Conservation (phyloP, 2,888 invertebrate species). For the Macrophya alboannulata region DNA sequence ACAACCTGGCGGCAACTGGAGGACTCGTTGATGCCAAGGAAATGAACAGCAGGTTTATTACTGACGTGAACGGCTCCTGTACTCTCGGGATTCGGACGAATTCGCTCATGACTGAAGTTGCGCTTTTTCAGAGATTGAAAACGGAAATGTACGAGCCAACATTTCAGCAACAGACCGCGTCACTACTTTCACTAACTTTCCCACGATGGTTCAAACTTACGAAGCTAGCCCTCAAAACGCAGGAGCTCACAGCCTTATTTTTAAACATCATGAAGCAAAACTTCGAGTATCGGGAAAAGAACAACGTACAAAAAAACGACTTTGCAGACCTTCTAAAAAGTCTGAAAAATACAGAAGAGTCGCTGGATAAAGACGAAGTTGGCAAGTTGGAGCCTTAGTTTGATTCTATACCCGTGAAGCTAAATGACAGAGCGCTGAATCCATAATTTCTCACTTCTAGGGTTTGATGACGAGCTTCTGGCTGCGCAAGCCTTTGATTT, state of each 20-base stretch:
- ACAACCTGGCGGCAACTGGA: constrained; percentile 58
- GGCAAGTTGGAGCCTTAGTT: neutral
- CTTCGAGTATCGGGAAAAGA: constrained; percentile 22
- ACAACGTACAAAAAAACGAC: neutral
- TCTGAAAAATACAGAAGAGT: neutral
- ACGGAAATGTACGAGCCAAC: neutral
- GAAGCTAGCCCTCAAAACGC: neutral
- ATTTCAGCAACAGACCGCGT: neutral
- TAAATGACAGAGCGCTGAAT: neutral
- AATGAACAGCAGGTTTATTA: constrained; percentile 79
- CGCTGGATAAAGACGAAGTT: neutral
- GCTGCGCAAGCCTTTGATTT: constrained; percentile 76
- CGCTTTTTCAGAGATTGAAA: constrained; percentile 72
- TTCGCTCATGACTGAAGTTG: constrained; percentile 77
- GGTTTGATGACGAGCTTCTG: constrained; percentile 68
- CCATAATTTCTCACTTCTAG: constrained; percentile 57
- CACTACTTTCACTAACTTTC: neutral
- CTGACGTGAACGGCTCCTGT: constrained; percentile 81
- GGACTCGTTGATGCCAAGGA: constrained; percentile 79
- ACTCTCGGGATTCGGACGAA: constrained; percentile 81
- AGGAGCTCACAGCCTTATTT: neutral
- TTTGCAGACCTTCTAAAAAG: neutral
- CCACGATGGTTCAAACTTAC: neutral
- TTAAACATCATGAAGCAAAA: neutral
- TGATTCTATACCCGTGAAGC: no score